A percentile compares a stretch with the other conserved stretches of the same genome.
Evolutionary conservation across 2,113 vertebrate species (phyloP).

Genomic region (Mystacornis crossleyi): DNA sequence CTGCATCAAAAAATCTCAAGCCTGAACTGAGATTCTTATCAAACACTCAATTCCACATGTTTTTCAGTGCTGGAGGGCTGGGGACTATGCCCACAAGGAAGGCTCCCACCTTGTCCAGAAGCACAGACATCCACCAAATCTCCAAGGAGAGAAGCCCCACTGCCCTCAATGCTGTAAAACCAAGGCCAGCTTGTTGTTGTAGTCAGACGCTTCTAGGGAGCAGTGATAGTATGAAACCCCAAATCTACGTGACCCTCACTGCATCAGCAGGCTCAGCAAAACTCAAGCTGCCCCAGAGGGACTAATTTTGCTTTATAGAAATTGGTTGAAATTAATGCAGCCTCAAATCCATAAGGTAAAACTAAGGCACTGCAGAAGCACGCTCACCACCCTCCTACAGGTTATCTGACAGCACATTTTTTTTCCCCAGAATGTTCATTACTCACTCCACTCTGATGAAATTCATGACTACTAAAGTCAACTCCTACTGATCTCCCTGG

Average conservation of each 20-base stretch:
- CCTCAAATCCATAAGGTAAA: background rate
- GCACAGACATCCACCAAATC: background rate
- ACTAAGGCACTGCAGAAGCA: background rate
- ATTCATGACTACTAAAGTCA: background rate
- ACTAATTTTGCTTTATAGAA: background rate
- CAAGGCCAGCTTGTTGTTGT: background rate
- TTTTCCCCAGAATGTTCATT: background rate
- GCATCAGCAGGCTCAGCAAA: background rate
- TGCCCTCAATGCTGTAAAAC: background rate
- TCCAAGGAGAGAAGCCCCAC: background rate
- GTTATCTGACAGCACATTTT: background rate
- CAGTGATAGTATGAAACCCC: background rate
- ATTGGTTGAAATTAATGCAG: background rate
- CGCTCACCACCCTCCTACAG: background rate
- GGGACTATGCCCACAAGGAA: background rate
- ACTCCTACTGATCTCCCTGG: background rate
- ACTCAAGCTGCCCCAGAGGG: background rate
- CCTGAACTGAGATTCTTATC: background rate
- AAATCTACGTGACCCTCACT: accelerated
- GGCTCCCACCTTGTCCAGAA: background rate
- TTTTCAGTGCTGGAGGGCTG: background rate
- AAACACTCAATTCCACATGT: background rate
- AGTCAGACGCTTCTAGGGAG: background rate
- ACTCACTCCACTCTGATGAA: background rate
- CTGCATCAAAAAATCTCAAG: background rate